Conservation (phyloP, 2,888 invertebrate species). For the Galeopsomyia nigrocyanea region DNA sequence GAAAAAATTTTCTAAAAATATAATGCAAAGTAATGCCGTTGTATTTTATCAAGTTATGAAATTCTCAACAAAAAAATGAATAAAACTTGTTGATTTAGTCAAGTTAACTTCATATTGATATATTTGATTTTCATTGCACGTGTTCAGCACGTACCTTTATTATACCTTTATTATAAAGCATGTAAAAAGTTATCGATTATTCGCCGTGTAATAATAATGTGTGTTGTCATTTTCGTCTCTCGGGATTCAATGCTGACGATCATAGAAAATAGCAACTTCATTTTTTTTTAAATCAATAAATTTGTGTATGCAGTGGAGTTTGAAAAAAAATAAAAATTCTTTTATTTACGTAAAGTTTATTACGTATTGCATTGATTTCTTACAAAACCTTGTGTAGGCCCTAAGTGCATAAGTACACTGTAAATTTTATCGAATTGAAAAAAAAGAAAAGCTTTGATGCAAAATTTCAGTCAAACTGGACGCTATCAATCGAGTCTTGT, state of each 20-base stretch:
- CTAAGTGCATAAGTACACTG: constrained; percentile 35
- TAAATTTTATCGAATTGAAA: constrained; percentile 26
- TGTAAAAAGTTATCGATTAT: too few species aligned
- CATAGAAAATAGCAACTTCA: not conserved
- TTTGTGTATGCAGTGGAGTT: not conserved
- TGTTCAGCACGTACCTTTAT: not conserved
- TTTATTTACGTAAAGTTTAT: constrained; percentile 43
- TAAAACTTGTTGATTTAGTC: not conserved
- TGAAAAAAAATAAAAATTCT: constrained; percentile 26
- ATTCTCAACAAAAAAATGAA: not conserved
- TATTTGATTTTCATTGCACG: not conserved
- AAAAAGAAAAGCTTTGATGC: too few species aligned
- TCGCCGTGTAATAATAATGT: not conserved
- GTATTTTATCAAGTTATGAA: not conserved
- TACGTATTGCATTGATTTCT: constrained; percentile 42
- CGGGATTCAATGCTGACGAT: not conserved
- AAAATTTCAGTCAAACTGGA: too few species aligned
- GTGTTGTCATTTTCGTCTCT: constrained; percentile 2
- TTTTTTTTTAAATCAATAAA: not conserved
- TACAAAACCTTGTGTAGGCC: constrained; percentile 40
- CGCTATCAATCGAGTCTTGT: too few species aligned
- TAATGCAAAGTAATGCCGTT: not conserved
- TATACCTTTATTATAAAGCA: not conserved
- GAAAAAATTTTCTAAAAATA: not conserved
- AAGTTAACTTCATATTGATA: not conserved